A percentile compares a stretch with the other conserved stretches of the same genome.
phyloP scores from a whole-genome alignment of 2,888 invertebrate genomes.

The Amorpha juglandis region DNA sequence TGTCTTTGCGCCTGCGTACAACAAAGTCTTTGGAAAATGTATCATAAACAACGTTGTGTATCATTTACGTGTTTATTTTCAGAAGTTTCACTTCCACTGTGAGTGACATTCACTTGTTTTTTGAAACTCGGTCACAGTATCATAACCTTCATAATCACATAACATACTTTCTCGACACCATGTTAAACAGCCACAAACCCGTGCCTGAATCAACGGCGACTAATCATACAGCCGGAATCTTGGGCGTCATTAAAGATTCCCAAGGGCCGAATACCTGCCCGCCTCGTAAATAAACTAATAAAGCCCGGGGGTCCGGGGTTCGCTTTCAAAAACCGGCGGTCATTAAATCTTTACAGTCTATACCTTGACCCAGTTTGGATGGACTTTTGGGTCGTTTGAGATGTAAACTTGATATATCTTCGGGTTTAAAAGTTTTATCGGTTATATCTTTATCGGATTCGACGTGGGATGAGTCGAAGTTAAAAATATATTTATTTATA shows the following conservation, averaged over 20 bases:
- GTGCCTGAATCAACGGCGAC: conserved; percentile 13
- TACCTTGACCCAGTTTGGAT: conserved; percentile 57
- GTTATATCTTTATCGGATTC: neutral
- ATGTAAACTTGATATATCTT: neutral
- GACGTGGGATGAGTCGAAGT: neutral
- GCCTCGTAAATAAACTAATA: conserved; percentile 51
- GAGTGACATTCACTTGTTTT: too few relatives aligned
- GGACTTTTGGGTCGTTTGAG: neutral
- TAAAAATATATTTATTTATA: neutral
- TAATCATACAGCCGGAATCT: conserved; percentile 6
- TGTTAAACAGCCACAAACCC: conserved; percentile 2
- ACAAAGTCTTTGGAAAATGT: too few relatives aligned
- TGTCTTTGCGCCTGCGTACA: too few relatives aligned
- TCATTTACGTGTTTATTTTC: too few relatives aligned
- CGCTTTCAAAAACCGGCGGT: conserved; percentile 47
- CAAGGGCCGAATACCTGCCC: conserved; percentile 39
- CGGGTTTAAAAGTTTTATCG: neutral
- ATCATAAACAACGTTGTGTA: too few relatives aligned
- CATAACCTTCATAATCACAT: neutral
- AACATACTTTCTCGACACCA: neutral
- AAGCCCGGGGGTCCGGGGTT: conserved; percentile 24
- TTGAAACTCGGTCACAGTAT: too few relatives aligned
- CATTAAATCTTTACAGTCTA: conserved; percentile 60
- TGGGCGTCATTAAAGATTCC: conserved; percentile 48
- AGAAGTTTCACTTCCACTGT: too few relatives aligned